Conservation (phyloP, 2,888 invertebrate genomes). For the Lasius fuliginosus region DNA sequence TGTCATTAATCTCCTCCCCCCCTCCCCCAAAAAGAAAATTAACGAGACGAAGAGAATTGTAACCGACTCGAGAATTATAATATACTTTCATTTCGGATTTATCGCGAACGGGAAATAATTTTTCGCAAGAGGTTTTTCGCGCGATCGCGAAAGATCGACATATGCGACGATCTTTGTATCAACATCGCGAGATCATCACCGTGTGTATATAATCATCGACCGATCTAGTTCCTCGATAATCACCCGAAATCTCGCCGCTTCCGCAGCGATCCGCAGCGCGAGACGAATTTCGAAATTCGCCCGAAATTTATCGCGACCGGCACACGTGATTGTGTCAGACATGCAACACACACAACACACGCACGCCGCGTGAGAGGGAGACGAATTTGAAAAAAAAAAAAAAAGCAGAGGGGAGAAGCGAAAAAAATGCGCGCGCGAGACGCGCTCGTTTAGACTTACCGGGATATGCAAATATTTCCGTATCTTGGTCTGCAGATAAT, state of each 20-base stretch:
- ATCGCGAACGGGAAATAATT: neutral
- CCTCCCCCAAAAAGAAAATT: too few species aligned
- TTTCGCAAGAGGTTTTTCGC: neutral
- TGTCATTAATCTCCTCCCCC: neutral
- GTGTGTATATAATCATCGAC: too few species aligned
- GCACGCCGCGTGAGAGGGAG: neutral
- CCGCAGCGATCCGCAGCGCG: neutral
- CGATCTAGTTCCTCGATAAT: neutral
- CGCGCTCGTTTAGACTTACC: conserved; percentile 86
- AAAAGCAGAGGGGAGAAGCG: conserved; percentile 6
- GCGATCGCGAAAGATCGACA: conserved; percentile 16
- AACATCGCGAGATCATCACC: neutral
- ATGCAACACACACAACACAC: neutral
- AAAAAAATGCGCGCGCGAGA: conserved; percentile 29
- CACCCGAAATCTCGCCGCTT: neutral
- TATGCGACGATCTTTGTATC: neutral
- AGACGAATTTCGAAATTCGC: conserved; percentile 34
- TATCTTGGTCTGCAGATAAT: conserved; percentile 90
- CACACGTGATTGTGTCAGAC: conserved; percentile 32
- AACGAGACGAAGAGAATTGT: neutral
- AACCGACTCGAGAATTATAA: neutral
- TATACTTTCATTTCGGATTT: neutral
- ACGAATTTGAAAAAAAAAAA: conserved; percentile 38
- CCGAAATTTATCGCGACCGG: conserved; percentile 33
- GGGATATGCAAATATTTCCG: conserved; percentile 90